Conservation (phyloP, 30 jellyfish, hydroid and myxozoan species). For the Rhopilema esculentum region DNA sequence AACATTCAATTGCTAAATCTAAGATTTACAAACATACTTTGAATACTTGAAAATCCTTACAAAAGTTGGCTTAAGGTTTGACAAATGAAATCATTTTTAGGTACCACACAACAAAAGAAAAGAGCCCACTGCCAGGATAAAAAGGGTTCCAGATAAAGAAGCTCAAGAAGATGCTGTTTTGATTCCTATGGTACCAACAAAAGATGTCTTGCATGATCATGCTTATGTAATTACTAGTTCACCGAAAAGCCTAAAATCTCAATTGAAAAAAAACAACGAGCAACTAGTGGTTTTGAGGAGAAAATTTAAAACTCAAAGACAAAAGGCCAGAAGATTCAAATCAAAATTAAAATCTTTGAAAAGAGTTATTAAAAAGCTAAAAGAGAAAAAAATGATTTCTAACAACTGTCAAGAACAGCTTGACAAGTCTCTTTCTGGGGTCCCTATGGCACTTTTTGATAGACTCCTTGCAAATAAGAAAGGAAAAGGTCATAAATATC, state of each 20-base stretch:
- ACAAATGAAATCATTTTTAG: too few species aligned
- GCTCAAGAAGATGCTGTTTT: too few species aligned
- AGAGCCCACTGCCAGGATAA: too few species aligned
- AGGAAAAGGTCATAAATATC: slow-evolving; percentile 33
- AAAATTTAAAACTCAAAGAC: slow-evolving; percentile 21
- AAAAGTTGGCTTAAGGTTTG: too few species aligned
- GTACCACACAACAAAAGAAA: too few species aligned
- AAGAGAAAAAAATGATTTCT: slow-evolving; percentile 47
- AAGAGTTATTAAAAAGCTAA: slow-evolving; percentile 13
- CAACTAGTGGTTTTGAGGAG: slow-evolving; percentile 9
- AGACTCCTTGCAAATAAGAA: slow-evolving; percentile 17
- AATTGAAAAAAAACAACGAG: slow-evolving; percentile 18
- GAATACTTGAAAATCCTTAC: too few species aligned
- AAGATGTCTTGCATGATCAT: too few species aligned
- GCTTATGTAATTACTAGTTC: slow-evolving; percentile 5
- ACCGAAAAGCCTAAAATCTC: slow-evolving; percentile 20
- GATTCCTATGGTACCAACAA: too few species aligned
- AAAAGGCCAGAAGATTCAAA: slow-evolving; percentile 31
- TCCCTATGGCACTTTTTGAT: slow-evolving; percentile 29
- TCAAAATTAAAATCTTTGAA: slow-evolving; percentile 33
- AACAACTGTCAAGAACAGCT: slow-evolving; percentile 47
- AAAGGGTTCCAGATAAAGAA: too few species aligned
- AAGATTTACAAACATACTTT: too few species aligned
- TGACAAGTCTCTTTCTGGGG: slow-evolving; percentile 60
- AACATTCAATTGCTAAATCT: too few species aligned